Evolutionary conservation across 92 coral and sea anemone genomes (phyloP).

Genomic region (Paramuricea clavata): DNA sequence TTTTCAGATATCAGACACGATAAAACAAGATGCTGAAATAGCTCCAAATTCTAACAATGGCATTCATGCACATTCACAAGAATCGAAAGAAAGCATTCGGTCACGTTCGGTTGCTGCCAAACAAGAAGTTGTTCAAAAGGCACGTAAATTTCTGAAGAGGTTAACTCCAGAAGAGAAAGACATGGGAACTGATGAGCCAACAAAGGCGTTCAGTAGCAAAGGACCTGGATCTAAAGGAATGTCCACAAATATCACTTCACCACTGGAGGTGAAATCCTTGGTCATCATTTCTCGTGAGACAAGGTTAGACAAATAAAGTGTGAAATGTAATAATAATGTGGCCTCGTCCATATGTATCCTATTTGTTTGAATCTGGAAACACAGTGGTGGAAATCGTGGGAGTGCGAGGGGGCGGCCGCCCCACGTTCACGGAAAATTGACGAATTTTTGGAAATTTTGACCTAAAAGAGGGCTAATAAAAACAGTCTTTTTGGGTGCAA

Average conservation of each 20-base stretch:
- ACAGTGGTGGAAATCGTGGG: too few relatives aligned
- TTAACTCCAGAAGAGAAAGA: conserved; percentile 45
- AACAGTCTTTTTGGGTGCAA: too few relatives aligned
- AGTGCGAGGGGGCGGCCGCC: too few relatives aligned
- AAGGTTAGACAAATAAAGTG: too few relatives aligned
- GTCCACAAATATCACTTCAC: conserved; percentile 41
- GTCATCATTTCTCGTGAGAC: conserved; percentile 57
- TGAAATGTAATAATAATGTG: too few relatives aligned
- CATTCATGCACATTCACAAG: background rate
- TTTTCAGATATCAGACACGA: background rate
- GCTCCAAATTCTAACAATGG: background rate
- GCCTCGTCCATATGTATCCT: too few relatives aligned
- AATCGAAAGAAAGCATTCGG: conserved; percentile 22
- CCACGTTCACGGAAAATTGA: too few relatives aligned
- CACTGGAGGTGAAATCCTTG: conserved; percentile 58
- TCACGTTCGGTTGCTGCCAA: conserved; percentile 48
- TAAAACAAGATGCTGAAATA: background rate
- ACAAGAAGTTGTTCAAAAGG: conserved; percentile 46
- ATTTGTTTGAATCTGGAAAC: too few relatives aligned
- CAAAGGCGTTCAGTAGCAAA: background rate
- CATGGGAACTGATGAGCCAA: background rate
- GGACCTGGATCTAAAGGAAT: conserved; percentile 19
- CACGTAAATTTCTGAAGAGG: conserved; percentile 38
- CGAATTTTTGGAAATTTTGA: too few relatives aligned
- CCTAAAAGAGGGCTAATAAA: too few relatives aligned